phyloP scores from a whole-genome alignment of 2,113 vertebrate genomes.

The Thermophis baileyi region DNA sequence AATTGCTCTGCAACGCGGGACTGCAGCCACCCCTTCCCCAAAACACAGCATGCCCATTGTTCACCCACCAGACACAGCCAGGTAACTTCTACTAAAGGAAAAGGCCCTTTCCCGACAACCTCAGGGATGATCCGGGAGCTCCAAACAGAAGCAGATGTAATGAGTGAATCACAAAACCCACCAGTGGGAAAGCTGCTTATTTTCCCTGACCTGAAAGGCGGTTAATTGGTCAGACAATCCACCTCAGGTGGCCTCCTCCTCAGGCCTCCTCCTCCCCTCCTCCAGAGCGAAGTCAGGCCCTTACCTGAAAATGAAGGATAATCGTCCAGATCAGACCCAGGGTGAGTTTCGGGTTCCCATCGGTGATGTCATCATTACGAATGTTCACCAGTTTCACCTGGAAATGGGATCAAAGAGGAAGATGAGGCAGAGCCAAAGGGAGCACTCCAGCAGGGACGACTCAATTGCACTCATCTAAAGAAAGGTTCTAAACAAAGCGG shows the following conservation, averaged over 20 bases:
- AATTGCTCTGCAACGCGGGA: not conserved
- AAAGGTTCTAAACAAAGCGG: not conserved
- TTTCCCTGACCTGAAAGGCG: not conserved
- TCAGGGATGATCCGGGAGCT: not conserved
- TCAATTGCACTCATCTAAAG: not conserved
- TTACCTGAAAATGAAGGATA: conserved; percentile 98
- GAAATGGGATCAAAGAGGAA: not conserved
- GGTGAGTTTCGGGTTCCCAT: conserved; percentile 96
- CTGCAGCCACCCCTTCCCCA: not conserved
- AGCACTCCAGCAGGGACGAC: not conserved
- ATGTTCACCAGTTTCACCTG: conserved; percentile 98
- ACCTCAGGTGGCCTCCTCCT: not conserved
- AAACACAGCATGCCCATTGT: not conserved
- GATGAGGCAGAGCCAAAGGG: accelerated
- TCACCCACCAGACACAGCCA: not conserved
- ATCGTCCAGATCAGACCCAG: conserved; percentile 98
- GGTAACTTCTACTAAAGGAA: conserved; percentile 34
- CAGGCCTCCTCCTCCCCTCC: not conserved
- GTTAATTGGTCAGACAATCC: not conserved
- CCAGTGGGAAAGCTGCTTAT: not conserved
- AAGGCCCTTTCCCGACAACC: conserved; percentile 22
- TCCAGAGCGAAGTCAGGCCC: not conserved
- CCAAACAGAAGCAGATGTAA: not conserved
- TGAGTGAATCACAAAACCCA: conserved; percentile 22
- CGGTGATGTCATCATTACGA: conserved; percentile 96